A percentile compares a stretch with the other conserved stretches of the same genome.
Evolutionary conservation across 2,797 vertebrate species (phyloP).

Genomic region (Lithobates pipiens): DNA sequence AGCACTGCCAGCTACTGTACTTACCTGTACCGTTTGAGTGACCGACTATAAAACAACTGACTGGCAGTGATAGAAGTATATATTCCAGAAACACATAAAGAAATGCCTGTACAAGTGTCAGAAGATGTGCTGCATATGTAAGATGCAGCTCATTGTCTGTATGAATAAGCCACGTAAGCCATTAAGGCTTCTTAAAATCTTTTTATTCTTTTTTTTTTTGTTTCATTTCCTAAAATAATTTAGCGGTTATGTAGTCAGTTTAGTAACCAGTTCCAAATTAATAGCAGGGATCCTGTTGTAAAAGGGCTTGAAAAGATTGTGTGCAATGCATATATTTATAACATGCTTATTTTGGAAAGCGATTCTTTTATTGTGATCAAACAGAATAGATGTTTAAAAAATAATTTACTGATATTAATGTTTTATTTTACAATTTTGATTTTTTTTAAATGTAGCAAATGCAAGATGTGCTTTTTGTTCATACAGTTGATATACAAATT

Average conservation of each 20-base stretch:
- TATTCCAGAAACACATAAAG: background rate
- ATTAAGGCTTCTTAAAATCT: background rate
- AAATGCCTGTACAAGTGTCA: background rate
- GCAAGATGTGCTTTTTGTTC: background rate
- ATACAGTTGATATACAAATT: background rate
- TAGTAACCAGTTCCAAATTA: no score
- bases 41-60: no score
- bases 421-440: background rate
- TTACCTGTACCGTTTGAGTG: background rate
- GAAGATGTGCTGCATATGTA: background rate
- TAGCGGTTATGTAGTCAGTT: no score
- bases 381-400: background rate
- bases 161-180: no score
- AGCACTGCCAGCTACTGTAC: background rate
- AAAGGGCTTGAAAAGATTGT: background rate
- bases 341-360: background rate
- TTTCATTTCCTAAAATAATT: no score
- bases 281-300: no score
- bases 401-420: background rate
- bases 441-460: background rate
- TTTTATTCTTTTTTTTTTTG: background rate
- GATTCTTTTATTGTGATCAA: background rate
- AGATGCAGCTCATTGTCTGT: background rate
- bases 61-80: no score
- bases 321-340: background rate